phyloP scores from a whole-genome alignment of 2,888 invertebrate genomes.

The Eudasyphora cyanicolor region DNA sequence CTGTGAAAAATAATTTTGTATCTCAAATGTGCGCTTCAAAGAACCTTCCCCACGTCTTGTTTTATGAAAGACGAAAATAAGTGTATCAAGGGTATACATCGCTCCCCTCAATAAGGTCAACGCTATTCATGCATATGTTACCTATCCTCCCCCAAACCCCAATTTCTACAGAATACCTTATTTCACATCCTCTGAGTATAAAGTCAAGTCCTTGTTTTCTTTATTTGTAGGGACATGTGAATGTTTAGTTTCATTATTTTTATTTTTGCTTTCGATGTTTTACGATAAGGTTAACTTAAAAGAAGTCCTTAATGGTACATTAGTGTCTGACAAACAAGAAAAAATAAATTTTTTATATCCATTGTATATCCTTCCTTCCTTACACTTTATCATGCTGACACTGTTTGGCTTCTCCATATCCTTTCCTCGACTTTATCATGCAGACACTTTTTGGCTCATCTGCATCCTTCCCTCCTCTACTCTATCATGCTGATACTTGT shows the following conservation, averaged over 20 bases:
- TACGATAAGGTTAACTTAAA: neutral
- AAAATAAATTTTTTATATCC: too few species aligned
- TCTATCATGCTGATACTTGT: too few species aligned
- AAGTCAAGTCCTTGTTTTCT: constrained; percentile 16
- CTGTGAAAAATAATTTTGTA: too few species aligned
- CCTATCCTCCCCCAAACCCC: neutral
- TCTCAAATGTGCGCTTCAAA: too few species aligned
- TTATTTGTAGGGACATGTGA: constrained; percentile 12
- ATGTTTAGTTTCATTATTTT: neutral
- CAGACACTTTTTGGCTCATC: too few species aligned
- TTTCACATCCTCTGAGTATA: neutral
- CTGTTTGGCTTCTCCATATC: too few species aligned
- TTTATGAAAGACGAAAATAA: neutral
- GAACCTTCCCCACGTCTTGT: neutral
- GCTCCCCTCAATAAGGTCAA: neutral
- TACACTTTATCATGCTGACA: too few species aligned
- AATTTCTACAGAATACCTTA: neutral
- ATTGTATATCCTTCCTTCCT: neutral
- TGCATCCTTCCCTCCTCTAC: too few species aligned
- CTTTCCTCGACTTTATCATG: too few species aligned
- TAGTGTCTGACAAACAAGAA: neutral
- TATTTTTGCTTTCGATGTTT: too few species aligned
- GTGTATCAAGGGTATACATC: neutral
- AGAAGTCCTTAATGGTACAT: constrained; percentile 7
- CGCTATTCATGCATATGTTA: neutral